Evolutionary conservation across 1,140 invertebrate species (phyloP).

Genomic region (Palaemon carinicauda): DNA sequence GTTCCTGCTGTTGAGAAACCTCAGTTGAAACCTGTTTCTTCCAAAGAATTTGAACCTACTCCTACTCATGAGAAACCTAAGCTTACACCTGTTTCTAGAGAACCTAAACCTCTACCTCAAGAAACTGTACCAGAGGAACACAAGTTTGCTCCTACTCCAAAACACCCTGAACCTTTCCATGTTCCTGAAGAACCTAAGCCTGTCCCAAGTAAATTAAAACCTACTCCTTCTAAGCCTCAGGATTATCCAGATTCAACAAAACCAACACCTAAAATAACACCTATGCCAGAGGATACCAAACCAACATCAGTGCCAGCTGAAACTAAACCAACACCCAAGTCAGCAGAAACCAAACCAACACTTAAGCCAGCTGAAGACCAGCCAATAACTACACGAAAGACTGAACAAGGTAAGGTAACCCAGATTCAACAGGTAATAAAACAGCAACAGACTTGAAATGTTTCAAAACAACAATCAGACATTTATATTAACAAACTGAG

Average conservation of each 20-base stretch:
- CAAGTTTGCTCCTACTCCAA: not conserved
- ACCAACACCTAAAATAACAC: not conserved
- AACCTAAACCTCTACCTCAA: constrained; percentile 20
- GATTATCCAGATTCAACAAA: not conserved
- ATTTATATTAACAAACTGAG: not conserved
- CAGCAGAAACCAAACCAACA: not conserved
- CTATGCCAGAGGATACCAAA: not conserved
- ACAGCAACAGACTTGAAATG: not conserved
- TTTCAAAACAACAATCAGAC: not conserved
- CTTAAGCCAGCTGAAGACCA: not conserved
- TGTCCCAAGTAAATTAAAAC: not conserved
- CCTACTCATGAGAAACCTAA: not conserved
- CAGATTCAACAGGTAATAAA: not conserved
- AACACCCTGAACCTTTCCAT: too few species aligned
- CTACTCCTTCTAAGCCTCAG: not conserved
- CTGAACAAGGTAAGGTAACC: not conserved
- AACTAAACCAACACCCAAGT: not conserved
- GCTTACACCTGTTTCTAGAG: not conserved
- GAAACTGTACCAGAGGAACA: not conserved
- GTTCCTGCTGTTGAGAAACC: not conserved
- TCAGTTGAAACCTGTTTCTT: too few species aligned
- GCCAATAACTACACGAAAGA: not conserved
- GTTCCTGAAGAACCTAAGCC: not conserved
- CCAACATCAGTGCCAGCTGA: constrained; percentile 5
- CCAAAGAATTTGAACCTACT: too few species aligned